Evolutionary conservation across 2,888 invertebrate genomes (phyloP), one percentile per base, ranked within the genome.

Genomic region (Drosophila maculinotata): DNA sequence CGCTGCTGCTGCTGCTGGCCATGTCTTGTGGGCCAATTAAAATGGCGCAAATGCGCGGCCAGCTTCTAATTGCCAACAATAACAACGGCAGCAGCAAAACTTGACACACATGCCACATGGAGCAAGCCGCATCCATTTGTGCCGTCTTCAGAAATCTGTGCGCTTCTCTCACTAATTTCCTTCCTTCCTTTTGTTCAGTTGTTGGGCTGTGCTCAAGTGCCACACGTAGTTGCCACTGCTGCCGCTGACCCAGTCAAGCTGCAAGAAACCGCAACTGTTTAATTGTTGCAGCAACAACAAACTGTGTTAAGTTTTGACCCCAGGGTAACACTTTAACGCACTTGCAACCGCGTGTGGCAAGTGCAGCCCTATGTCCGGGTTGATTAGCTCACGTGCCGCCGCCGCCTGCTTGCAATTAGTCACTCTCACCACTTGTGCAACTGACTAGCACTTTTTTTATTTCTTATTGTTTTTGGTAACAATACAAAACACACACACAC

Each of bases 301-400:
- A 89, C 86, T 87, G 88, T 90, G 89, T 89, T 90, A 89, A 89
- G 89, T 85, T 89, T 71, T 86, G 87, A 86, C 89, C 87, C 76
- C 58, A 76, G 87, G 88, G 31, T 36, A 33, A 31, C 58, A 58
- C 48, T 71, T 71, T 44, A 56, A 48, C 49, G 57, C 48, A 52
- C 68, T 63, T 51, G 65, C 65, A 44, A 54, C 49, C 35, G 26
- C 49, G 52, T 69, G 51, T 41, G 36, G 47, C 62, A 56, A 47
- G 31, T 42, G 48, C 41, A 47, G 30, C 26, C 14, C 44, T 41
- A 54, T 52, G 71, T 80, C 81, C 68, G 75, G 81, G 87, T 87
- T 73, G 87, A 84, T 86, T 70, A 80, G 84, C 69, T 54, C 42
- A 9, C 33, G 62, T 51, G 44, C 44, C 31, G 57, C 35, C 30